phyloP scores from a whole-genome alignment of 2,888 invertebrate genomes.

The Euplexia lucipara region DNA sequence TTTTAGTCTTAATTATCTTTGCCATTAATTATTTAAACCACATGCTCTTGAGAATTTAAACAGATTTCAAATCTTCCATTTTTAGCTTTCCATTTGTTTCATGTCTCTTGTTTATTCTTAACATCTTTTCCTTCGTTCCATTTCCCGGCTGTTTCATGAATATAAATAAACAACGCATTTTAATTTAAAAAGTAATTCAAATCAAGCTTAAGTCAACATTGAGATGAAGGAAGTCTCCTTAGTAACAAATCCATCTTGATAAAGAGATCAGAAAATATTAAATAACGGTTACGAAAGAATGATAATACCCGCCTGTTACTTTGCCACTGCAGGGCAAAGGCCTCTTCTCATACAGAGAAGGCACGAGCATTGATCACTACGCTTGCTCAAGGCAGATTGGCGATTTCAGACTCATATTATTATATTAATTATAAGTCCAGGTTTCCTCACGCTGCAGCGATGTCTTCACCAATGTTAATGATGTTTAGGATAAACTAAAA shows the following conservation, averaged over 20 bases:
- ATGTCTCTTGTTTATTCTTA: not conserved
- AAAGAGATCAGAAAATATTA: not conserved
- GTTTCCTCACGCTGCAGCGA: no score
- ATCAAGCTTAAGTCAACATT: slow-evolving; percentile 6
- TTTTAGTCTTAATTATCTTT: not conserved
- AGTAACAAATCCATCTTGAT: not conserved
- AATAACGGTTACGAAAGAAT: not conserved
- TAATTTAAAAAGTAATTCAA: slow-evolving; percentile 13
- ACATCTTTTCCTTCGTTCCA: not conserved
- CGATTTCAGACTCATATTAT: no score
- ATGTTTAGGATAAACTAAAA: no score
- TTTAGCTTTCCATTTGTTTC: not conserved
- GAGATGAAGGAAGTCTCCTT: not conserved
- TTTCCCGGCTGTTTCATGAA: slow-evolving; percentile 2
- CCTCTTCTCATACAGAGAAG: no score
- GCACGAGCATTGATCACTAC: no score
- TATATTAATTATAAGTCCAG: no score
- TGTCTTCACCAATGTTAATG: no score
- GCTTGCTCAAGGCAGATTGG: no score
- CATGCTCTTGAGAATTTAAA: not conserved
- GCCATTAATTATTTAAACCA: not conserved
- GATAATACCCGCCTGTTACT: not conserved
- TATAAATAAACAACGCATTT: slow-evolving; percentile 26
- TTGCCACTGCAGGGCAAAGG: no score
- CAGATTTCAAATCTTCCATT: not conserved